These are phyloP conservation scores for Crocallis elinguaria DNA, from an alignment of 2,888 invertebrate species.

Conservation along the genomic window DNA sequence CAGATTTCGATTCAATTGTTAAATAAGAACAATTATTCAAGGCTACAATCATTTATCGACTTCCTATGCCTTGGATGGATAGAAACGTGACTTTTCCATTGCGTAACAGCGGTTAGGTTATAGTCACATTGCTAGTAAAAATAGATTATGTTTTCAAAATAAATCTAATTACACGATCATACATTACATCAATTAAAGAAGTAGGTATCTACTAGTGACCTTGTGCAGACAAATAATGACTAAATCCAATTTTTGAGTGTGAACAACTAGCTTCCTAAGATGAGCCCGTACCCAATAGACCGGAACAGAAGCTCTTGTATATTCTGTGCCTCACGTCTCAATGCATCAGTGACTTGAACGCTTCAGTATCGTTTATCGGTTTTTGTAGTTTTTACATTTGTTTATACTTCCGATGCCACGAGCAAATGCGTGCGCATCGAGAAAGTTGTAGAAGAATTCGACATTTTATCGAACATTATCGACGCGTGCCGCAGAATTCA, in stretches of 20 bases:
- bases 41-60: too few species aligned
- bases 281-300: constrained; percentile 35
- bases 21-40: too few species aligned
- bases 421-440: constrained; percentile 2
- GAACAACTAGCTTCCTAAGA: constrained; percentile 24
- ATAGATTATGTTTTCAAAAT: too few species aligned
- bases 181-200: background rate
- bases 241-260: constrained; percentile 22
- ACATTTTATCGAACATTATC: background rate
- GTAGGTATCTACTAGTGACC: constrained; percentile 14
- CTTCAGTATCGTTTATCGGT: constrained; percentile 7
- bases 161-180: too few species aligned
- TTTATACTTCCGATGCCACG: constrained; percentile 13
- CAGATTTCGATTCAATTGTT: too few species aligned
- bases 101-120: too few species aligned
- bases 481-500: background rate
- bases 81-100: too few species aligned
- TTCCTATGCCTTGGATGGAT: too few species aligned
- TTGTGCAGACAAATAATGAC: constrained; percentile 20
- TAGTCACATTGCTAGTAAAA: too few species aligned
- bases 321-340: constrained; percentile 27
- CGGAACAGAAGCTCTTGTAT: constrained; percentile 3
- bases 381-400: constrained; percentile 14
- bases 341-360: constrained; percentile 37
- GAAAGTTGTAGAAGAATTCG: constrained; percentile 5